Conservation (phyloP, 2,888 invertebrate species). For the Microchrysa polita region DNA sequence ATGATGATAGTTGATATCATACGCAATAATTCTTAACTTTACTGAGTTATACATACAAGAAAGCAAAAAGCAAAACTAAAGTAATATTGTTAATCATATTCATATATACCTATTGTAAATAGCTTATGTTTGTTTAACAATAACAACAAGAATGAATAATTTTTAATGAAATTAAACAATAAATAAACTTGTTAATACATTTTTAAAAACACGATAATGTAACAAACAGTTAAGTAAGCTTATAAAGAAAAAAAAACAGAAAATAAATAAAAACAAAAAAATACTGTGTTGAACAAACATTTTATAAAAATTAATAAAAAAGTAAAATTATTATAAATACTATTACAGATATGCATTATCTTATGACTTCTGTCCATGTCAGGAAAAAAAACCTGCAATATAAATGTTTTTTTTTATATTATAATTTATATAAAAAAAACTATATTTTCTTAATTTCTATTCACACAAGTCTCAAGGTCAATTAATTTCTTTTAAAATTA, state of each 20-base stretch:
- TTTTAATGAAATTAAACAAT: conserved; percentile 12
- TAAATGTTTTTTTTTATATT: background rate
- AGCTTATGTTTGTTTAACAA: conserved; percentile 33
- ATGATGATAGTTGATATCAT: conserved; percentile 12
- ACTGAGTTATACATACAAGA: background rate
- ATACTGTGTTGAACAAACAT: background rate
- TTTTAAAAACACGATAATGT: conserved; percentile 19
- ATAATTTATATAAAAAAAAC: background rate
- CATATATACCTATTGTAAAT: conserved; percentile 33
- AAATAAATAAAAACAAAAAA: too few relatives aligned
- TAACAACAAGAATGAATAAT: background rate
- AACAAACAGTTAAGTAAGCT: conserved; percentile 30
- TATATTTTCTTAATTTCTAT: background rate
- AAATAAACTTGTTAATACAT: conserved; percentile 41
- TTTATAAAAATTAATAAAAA: conserved; percentile 32
- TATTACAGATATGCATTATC: conserved; percentile 3
- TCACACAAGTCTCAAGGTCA: background rate
- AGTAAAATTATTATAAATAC: background rate
- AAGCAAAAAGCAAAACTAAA: conserved; percentile 13
- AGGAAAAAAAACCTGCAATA: background rate
- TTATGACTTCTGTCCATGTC: background rate
- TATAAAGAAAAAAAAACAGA: conserved; percentile 10
- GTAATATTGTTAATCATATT: conserved; percentile 33
- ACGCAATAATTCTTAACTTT: conserved; percentile 17
- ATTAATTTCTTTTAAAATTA: background rate